These are phyloP conservation scores for Uloborus plumipes DNA, from an alignment of 2,888 invertebrate genomes.

Conservation along the genomic window DNA sequence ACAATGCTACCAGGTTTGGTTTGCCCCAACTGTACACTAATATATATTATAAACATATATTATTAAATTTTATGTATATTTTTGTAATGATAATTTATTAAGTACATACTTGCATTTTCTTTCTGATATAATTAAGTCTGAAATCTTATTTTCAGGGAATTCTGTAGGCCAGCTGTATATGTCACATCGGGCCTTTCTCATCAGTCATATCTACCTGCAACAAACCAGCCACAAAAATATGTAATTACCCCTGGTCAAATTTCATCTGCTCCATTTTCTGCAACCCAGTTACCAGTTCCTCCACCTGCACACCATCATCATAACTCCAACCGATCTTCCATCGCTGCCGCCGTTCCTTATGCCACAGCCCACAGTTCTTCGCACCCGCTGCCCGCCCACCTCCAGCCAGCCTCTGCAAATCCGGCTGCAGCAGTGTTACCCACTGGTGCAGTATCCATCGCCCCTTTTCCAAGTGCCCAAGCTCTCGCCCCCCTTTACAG, in stretches of 20 bases:
- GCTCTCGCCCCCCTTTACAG: slow-evolving; percentile 72
- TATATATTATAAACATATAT: no score
- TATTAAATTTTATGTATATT: no score
- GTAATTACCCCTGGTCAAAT: slow-evolving; percentile 72
- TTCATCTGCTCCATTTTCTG: slow-evolving; percentile 73
- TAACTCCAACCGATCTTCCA: slow-evolving; percentile 76
- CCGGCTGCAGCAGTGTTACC: slow-evolving; percentile 63
- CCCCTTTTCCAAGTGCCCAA: slow-evolving; percentile 77
- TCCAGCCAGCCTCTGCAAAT: slow-evolving; percentile 74
- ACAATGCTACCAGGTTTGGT: no score
- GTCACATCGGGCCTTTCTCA: slow-evolving; percentile 74
- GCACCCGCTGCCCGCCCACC: slow-evolving; percentile 85
- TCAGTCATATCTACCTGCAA: slow-evolving; percentile 66
- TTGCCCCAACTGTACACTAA: no score
- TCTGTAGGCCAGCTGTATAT: slow-evolving; percentile 79
- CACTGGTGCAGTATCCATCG: slow-evolving; percentile 56
- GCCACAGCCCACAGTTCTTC: slow-evolving; percentile 76
- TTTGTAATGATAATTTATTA: no score
- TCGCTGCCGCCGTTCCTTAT: slow-evolving; percentile 71
- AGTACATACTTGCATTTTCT: no score
- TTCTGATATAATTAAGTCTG: no score
- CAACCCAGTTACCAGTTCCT: slow-evolving; percentile 73
- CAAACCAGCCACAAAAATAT: slow-evolving; percentile 69
- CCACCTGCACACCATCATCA: slow-evolving; percentile 86
- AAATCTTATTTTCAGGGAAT: slow-evolving; percentile 71